Percentiles rank a stretch among this genome's conserved stretches.
phyloP scores from a whole-genome alignment of 2,113 vertebrate genomes.

The Barbus barbus region DNA sequence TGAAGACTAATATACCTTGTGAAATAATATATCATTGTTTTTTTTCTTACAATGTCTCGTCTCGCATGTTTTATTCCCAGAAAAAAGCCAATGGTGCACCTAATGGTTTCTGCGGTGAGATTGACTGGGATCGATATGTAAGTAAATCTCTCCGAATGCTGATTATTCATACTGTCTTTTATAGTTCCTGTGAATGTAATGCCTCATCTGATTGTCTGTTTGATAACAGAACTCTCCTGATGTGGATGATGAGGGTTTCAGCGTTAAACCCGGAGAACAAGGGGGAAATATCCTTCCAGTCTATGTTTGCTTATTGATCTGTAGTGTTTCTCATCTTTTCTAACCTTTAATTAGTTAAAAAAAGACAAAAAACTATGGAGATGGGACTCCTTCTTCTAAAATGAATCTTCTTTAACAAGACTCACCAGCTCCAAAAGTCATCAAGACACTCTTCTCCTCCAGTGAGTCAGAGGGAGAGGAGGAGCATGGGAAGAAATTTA shows the following conservation, averaged over 20 bases:
- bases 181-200: not conserved
- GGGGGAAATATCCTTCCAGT: conserved; percentile 88
- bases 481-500: conserved; percentile 92
- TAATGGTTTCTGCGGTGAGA: conserved; percentile 96
- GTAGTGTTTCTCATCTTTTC: not conserved
- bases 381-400: too few species aligned
- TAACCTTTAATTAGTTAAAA: not conserved
- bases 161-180: not conserved
- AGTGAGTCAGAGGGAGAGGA: conserved; percentile 97
- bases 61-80: conserved; percentile 65
- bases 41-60: not conserved
- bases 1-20: not conserved
- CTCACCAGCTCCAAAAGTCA: conserved; percentile 85
- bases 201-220: not conserved
- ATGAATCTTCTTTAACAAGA: conserved; percentile 79
- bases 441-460: conserved; percentile 94
- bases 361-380: not conserved
- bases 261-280: conserved; percentile 88
- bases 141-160: conserved; percentile 67
- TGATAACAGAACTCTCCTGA: conserved; percentile 88
- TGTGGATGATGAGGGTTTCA: conserved; percentile 96
- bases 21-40: not conserved
- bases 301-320: not conserved
- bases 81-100: conserved; percentile 95
- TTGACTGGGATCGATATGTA: conserved; percentile 99